phyloP scores from a whole-genome alignment of 1,140 invertebrate genomes.

The Heliothis virescens region DNA sequence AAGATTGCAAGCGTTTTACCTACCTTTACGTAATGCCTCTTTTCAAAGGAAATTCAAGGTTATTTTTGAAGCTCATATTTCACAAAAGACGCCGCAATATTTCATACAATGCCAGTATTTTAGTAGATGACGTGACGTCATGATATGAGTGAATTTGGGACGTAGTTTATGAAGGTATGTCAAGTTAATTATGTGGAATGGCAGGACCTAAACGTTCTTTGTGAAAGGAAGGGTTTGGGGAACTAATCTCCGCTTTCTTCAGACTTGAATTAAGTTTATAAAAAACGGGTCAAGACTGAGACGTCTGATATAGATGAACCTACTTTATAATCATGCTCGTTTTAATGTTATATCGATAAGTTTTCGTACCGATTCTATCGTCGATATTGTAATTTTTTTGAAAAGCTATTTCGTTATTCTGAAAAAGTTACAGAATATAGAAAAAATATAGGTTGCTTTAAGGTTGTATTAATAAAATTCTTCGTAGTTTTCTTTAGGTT shows the following conservation, averaged over 20 bases:
- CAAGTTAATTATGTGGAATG: slow-evolving; percentile 35
- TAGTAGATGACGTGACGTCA: slow-evolving; percentile 11
- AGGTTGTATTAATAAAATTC: too few relatives aligned
- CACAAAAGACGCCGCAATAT: slow-evolving; percentile 18
- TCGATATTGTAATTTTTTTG: background rate
- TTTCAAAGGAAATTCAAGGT: slow-evolving; percentile 15
- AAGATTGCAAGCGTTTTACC: slow-evolving; percentile 16
- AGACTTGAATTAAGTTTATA: slow-evolving; percentile 12
- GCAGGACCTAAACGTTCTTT: slow-evolving; percentile 12
- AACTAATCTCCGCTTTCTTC: slow-evolving; percentile 19
- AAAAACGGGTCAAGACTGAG: background rate
- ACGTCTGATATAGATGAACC: background rate
- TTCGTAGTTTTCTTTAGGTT: too few relatives aligned
- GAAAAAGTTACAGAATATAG: background rate
- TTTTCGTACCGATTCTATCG: background rate
- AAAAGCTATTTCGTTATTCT: background rate
- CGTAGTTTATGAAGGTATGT: slow-evolving; percentile 10
- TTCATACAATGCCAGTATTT: slow-evolving; percentile 10
- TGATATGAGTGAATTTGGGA: slow-evolving; percentile 13
- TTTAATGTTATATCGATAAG: background rate
- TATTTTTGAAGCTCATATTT: background rate
- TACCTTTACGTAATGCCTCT: slow-evolving; percentile 10
- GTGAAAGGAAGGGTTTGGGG: slow-evolving; percentile 14
- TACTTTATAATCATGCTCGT: background rate
- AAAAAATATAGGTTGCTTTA: too few relatives aligned